Conservation (phyloP, 2,113 vertebrate genomes). For the Vulpes lagopus region DNA sequence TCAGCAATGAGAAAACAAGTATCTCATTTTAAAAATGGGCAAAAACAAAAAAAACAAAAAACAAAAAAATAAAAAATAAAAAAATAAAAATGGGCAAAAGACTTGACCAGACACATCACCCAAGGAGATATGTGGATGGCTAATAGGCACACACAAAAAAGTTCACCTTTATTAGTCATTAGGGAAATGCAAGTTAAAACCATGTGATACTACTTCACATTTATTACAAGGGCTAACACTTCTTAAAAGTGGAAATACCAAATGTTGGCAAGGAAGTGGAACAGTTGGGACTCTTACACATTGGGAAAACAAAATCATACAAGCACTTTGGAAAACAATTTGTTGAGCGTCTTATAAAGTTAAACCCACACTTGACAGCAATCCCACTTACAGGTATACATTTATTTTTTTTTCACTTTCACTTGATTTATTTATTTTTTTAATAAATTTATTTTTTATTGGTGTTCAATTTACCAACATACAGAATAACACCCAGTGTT, state of each 20-base stretch:
- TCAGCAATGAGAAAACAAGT: constrained; percentile 18
- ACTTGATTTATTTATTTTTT: too few species aligned
- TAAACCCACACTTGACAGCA: constrained; percentile 8
- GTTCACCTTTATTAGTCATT: neutral
- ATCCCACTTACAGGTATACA: neutral
- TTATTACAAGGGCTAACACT: neutral
- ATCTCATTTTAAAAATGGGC: neutral
- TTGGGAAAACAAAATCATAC: neutral
- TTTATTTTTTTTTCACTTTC: too few species aligned
- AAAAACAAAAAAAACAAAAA: neutral
- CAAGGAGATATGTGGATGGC: neutral
- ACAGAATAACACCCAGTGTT: too few species aligned
- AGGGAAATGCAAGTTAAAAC: constrained; percentile 30
- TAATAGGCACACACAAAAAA: neutral
- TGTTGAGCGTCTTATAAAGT: neutral
- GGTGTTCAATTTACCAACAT: too few species aligned
- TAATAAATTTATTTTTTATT: too few species aligned
- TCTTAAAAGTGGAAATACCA: neutral
- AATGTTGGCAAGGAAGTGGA: neutral
- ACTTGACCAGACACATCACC: constrained; percentile 10
- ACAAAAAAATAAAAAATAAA: too few species aligned
- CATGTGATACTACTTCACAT: neutral
- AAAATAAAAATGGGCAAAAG: constrained; percentile 1
- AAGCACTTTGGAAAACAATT: neutral
- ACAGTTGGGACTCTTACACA: neutral